Evolutionary conservation across 2,797 vertebrate genomes (phyloP).

Genomic region (Pipistrellus kuhlii): DNA sequence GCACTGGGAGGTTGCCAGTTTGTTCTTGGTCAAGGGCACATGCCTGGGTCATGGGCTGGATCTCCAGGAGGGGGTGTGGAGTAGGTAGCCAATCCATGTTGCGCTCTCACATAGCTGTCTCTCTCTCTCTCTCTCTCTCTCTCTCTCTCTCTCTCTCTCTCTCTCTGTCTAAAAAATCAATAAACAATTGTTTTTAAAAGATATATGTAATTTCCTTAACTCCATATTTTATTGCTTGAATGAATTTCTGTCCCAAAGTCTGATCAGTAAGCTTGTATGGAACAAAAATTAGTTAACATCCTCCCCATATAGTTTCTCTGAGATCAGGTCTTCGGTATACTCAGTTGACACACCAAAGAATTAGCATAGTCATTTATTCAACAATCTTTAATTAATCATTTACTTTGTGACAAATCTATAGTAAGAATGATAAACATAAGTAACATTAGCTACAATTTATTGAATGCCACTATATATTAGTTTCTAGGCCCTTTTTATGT

Average conservation of each 20-base stretch:
- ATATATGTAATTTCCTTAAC: background rate
- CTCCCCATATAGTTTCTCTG: background rate
- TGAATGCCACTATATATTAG: background rate
- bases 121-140: no score
- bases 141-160: no score
- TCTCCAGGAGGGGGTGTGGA: no score
- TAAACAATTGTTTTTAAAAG: no score
- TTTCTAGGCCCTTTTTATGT: background rate
- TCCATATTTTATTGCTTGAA: background rate
- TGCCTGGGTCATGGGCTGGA: no score
- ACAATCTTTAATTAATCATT: background rate
- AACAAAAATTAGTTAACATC: conserved; percentile 8
- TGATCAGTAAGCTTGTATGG: background rate
- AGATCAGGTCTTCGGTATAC: background rate
- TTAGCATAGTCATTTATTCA: conserved; percentile 41
- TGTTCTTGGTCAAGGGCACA: no score
- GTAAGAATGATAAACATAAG: conserved; percentile 18
- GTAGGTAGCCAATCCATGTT: no score
- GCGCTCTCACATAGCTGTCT: no score
- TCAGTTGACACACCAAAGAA: background rate
- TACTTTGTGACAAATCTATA: conserved; percentile 28
- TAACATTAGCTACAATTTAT: conserved; percentile 14
- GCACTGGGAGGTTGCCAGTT: no score
- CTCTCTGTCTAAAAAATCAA: no score
- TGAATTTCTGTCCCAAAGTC: background rate